Evolutionary conservation across 2,797 vertebrate genomes (phyloP).

Genomic region (Myotis vivesi): DNA sequence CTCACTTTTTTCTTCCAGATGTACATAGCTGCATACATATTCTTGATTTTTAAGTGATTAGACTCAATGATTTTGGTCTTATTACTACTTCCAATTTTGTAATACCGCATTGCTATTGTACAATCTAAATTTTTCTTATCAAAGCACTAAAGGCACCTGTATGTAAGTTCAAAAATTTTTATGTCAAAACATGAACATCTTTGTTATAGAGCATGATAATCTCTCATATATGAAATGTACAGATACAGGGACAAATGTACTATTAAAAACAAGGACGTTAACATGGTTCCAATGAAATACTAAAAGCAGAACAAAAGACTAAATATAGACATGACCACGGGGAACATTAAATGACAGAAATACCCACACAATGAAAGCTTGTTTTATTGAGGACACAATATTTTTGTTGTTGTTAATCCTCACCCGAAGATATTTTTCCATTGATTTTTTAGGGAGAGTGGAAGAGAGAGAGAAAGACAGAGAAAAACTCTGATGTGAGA

Average conservation of each 20-base stretch:
- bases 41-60: neutral
- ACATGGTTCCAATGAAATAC: neutral
- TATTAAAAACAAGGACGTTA: neutral
- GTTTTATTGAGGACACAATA: neutral
- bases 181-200: neutral
- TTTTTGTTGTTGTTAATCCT: too few species aligned
- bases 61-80: neutral
- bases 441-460: too few species aligned
- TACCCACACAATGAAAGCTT: neutral
- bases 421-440: too few species aligned
- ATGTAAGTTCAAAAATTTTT: neutral
- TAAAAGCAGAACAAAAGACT: neutral
- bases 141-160: neutral
- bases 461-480: too few species aligned
- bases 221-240: neutral
- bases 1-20: neutral
- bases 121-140: neutral
- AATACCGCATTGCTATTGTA: neutral
- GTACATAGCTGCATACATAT: neutral
- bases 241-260: neutral
- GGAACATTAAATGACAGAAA: neutral
- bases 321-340: neutral
- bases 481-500: too few species aligned
- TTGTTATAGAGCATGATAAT: neutral
- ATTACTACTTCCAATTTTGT: neutral